Conservation (phyloP, 2,888 invertebrate species). For the Hemistola chrysoprasaria region DNA sequence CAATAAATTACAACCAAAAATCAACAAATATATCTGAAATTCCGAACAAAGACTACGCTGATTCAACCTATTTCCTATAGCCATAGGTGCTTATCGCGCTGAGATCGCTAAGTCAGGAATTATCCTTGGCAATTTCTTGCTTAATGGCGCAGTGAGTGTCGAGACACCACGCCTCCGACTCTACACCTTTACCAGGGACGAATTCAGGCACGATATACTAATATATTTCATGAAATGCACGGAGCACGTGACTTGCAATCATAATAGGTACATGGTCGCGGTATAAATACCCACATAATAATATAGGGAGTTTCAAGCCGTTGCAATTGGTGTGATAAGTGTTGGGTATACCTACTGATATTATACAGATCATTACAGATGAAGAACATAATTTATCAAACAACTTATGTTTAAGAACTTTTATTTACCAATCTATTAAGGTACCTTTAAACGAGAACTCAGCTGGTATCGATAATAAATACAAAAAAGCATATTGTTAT, state of each 20-base stretch:
- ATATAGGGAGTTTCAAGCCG: too few species aligned
- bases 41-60: constrained; percentile 25
- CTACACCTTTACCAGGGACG: constrained; percentile 36
- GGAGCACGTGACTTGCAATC: constrained; percentile 9
- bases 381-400: too few species aligned
- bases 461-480: too few species aligned
- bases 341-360: too few species aligned
- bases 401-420: too few species aligned
- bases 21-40: constrained; percentile 17
- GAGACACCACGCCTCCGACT: constrained; percentile 28
- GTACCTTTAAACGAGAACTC: too few species aligned
- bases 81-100: constrained; percentile 19
- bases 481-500: too few species aligned
- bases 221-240: constrained; percentile 15
- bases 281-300: too few species aligned
- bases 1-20: constrained; percentile 1
- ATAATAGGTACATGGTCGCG: too few species aligned
- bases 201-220: constrained; percentile 33
- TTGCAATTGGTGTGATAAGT: too few species aligned
- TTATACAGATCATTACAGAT: too few species aligned
- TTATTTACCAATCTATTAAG: too few species aligned
- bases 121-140: constrained; percentile 40
- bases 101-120: constrained; percentile 34
- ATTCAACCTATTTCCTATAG: constrained; percentile 25
- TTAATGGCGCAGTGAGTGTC: constrained; percentile 34